Conservation (phyloP, 2,797 vertebrate genomes). For the Propithecus perrieri region DNA sequence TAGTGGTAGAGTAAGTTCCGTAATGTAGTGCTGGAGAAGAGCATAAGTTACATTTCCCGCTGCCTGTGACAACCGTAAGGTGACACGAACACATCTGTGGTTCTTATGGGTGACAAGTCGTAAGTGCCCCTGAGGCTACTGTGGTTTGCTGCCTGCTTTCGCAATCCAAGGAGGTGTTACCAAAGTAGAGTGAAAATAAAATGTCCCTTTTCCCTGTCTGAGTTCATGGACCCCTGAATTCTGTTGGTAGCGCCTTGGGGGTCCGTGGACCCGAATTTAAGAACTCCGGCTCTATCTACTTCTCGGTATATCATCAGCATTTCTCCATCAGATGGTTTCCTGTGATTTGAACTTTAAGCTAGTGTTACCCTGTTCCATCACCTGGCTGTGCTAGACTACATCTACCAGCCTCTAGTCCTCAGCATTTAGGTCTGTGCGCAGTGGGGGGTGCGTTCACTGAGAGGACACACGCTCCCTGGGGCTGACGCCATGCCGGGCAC, state of each 20-base stretch:
- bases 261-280: rapidly evolving
- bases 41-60: background rate
- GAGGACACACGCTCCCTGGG: background rate
- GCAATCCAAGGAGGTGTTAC: background rate
- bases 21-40: too few species aligned
- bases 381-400: background rate
- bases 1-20: background rate
- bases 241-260: rapidly evolving
- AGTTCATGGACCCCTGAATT: background rate
- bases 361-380: background rate
- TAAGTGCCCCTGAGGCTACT: background rate
- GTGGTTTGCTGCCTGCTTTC: background rate
- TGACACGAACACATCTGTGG: background rate
- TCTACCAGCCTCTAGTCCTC: background rate
- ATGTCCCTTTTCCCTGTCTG: background rate
- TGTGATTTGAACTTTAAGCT: background rate
- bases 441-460: background rate
- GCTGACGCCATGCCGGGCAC: rapidly evolving
- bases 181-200: background rate
- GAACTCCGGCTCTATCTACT: background rate
- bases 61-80: background rate
- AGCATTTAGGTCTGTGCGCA: background rate
- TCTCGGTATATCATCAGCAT: background rate
- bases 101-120: background rate
- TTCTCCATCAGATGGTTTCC: background rate